Evolutionary conservation across 2,113 vertebrate species (phyloP).

Genomic region (Caloenas nicobarica): DNA sequence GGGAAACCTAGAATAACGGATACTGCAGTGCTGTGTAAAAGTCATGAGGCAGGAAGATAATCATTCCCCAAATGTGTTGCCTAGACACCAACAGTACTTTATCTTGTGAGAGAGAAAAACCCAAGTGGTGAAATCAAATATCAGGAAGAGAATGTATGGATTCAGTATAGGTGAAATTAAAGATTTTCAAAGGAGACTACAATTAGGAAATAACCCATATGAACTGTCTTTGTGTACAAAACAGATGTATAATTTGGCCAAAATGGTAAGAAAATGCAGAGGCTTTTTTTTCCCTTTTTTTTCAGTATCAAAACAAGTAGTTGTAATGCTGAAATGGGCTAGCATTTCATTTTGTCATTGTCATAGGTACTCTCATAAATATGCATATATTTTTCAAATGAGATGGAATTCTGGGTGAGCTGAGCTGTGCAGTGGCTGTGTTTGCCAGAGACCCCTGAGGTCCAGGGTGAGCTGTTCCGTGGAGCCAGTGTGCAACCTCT

Average conservation of each 20-base stretch:
- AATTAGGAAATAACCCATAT: neutral
- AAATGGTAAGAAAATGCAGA: neutral
- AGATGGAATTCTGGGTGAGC: neutral
- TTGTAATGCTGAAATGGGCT: neutral
- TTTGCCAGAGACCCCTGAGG: neutral
- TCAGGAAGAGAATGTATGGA: neutral
- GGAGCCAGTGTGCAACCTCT: neutral
- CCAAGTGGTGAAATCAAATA: neutral
- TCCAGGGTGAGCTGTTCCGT: neutral
- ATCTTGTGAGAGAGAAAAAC: neutral
- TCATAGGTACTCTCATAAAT: neutral
- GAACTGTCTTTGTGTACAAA: neutral
- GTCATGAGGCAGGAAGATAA: neutral
- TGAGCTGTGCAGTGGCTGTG: neutral
- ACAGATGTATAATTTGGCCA: neutral
- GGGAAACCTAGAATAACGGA: neutral
- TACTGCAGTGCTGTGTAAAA: neutral
- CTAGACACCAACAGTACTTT: neutral
- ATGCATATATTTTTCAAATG: rapidly evolving
- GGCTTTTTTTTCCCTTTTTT: neutral
- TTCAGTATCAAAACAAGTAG: neutral
- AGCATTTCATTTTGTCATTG: neutral
- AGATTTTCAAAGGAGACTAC: neutral
- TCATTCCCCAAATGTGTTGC: neutral
- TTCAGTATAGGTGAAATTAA: neutral